phyloP scores from a whole-genome alignment of 2,888 invertebrate species.

The Agriotes lineatus region DNA sequence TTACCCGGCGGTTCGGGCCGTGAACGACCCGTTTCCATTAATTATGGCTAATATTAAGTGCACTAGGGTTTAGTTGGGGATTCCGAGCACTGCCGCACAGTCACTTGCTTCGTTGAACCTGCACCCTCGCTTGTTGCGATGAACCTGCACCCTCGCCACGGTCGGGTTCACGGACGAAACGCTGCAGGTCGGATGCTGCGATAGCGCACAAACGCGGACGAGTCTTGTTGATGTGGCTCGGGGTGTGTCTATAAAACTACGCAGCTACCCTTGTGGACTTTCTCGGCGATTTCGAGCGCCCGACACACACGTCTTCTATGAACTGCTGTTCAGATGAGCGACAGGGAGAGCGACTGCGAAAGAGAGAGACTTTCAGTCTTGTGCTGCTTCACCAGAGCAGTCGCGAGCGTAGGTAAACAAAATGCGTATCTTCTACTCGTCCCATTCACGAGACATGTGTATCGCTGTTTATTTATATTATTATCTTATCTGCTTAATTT shows the following conservation, averaged over 20 bases:
- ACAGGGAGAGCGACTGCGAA: conserved; percentile 45
- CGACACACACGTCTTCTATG: conserved; percentile 48
- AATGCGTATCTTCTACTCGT: conserved; percentile 33
- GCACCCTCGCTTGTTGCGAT: too few relatives aligned
- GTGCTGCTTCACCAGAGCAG: conserved; percentile 43
- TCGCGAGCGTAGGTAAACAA: conserved; percentile 25
- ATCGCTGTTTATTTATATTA: conserved; percentile 34
- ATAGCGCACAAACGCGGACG: conserved; percentile 30
- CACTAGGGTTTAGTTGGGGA: conserved; percentile 29
- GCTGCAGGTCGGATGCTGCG: conserved; percentile 36
- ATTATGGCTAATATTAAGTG: conserved; percentile 53
- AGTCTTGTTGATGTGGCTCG: conserved; percentile 38
- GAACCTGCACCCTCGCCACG: too few relatives aligned
- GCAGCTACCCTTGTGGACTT: conserved; percentile 46
- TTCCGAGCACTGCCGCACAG: conserved; percentile 34
- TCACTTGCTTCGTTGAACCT: conserved; percentile 44
- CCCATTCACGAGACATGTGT: conserved; percentile 33
- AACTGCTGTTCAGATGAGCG: conserved; percentile 49
- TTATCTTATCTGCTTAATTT: conserved; percentile 37
- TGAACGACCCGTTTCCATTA: conserved; percentile 70
- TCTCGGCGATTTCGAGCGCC: conserved; percentile 41
- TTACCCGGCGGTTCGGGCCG: conserved; percentile 67
- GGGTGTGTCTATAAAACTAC: conserved; percentile 56
- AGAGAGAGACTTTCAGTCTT: conserved; percentile 43
- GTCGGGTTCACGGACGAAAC: conserved; percentile 44